Evolutionary conservation across 2,113 vertebrate species (phyloP).

Genomic region (Xenopus borealis): DNA sequence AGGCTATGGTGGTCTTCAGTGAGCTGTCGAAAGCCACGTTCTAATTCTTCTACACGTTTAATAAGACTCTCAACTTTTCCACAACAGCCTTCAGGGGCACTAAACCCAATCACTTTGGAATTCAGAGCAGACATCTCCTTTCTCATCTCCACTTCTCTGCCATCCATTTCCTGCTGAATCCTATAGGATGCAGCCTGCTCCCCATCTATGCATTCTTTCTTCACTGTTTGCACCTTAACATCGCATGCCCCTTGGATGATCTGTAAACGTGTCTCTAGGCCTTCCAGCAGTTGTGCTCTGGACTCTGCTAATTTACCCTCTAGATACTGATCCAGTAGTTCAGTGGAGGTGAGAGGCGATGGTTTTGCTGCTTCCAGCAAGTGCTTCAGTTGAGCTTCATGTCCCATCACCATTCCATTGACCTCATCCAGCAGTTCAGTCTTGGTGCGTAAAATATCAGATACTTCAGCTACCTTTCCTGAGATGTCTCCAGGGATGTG

Average conservation of each 20-base stretch:
- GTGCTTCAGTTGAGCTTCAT: constrained; percentile 86
- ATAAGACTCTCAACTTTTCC: constrained; percentile 77
- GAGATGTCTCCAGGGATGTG: constrained; percentile 77
- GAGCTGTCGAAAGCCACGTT: constrained; percentile 80
- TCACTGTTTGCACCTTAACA: constrained; percentile 76
- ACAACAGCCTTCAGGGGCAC: constrained; percentile 82
- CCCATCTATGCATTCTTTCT: constrained; percentile 80
- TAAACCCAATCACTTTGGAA: constrained; percentile 86
- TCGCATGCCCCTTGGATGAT: constrained; percentile 79
- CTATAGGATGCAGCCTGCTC: constrained; percentile 79
- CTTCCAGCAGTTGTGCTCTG: constrained; percentile 79
- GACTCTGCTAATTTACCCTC: constrained; percentile 73
- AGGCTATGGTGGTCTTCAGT: constrained; percentile 78
- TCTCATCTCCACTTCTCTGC: constrained; percentile 83
- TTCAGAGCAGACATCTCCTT: constrained; percentile 84
- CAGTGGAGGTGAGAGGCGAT: constrained; percentile 68
- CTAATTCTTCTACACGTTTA: constrained; percentile 77
- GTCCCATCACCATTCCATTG: constrained; percentile 85
- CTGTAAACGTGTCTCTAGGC: constrained; percentile 83
- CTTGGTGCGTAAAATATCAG: constrained; percentile 80
- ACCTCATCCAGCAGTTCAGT: constrained; percentile 84
- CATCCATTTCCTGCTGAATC: constrained; percentile 84
- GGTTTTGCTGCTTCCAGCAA: constrained; percentile 74
- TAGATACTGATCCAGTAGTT: constrained; percentile 76
- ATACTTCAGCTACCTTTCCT: constrained; percentile 86